phyloP scores from a whole-genome alignment of 2,113 vertebrate species.

The Panurus biarmicus region DNA sequence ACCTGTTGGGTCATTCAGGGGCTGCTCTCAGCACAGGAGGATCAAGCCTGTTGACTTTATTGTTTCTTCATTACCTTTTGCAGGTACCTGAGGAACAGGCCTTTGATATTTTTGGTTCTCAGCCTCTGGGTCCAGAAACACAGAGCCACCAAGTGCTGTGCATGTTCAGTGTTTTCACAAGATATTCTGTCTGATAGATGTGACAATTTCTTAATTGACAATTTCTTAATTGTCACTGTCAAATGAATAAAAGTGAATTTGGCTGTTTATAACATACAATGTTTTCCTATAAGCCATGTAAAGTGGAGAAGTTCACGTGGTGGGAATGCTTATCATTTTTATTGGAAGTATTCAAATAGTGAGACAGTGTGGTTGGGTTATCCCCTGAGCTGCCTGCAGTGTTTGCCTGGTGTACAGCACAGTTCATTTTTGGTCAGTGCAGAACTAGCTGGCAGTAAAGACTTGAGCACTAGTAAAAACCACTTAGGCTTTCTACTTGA shows the following conservation, averaged over 20 bases:
- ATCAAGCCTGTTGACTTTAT: not conserved
- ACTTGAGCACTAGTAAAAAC: not conserved
- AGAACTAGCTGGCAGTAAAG: not conserved
- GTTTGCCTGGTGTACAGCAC: not conserved
- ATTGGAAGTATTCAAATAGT: not conserved
- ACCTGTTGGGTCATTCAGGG: not conserved
- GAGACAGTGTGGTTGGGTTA: not conserved
- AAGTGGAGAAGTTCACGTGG: not conserved
- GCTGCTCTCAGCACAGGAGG: not conserved
- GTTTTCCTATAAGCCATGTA: not conserved
- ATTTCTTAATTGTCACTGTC: not conserved
- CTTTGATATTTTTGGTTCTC: not conserved
- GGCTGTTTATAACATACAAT: not conserved
- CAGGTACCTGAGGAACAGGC: not conserved
- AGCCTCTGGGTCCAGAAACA: not conserved
- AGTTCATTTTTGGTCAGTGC: not conserved
- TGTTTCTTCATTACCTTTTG: not conserved
- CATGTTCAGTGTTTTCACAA: not conserved
- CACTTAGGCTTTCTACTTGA: not conserved
- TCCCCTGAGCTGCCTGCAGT: not conserved
- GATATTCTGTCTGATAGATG: not conserved
- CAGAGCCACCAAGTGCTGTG: not conserved
- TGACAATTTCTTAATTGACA: not conserved
- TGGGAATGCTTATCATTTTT: not conserved
- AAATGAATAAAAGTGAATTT: not conserved